Conservation (phyloP, 2,888 invertebrate species). For the Eupeodes latifasciatus region DNA sequence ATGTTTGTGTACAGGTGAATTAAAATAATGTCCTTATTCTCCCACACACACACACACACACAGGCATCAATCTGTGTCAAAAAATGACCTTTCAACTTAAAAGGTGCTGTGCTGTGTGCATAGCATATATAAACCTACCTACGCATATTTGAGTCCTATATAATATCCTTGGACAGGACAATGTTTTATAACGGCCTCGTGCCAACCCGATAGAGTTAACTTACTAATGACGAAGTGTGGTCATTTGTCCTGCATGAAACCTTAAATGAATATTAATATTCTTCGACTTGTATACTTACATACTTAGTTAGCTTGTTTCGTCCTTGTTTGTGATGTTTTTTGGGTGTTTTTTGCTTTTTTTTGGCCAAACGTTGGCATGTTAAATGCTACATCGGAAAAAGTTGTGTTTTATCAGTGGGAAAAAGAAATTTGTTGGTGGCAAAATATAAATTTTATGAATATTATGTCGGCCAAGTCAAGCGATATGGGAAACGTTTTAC, state of each 20-base stretch:
- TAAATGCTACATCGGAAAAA: constrained; percentile 66
- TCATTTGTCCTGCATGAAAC: constrained; percentile 61
- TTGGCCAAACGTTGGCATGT: constrained; percentile 55
- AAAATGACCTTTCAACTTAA: constrained; percentile 71
- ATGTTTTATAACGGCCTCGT: constrained; percentile 28
- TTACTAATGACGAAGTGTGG: constrained; percentile 62
- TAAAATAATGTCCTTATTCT: constrained; percentile 51
- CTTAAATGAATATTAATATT: constrained; percentile 71
- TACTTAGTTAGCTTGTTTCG: not conserved
- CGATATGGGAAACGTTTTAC: constrained; percentile 62
- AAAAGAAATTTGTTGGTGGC: constrained; percentile 47
- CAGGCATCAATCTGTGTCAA: constrained; percentile 55
- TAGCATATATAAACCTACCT: not conserved
- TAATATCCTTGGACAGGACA: constrained; percentile 51
- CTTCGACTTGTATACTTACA: constrained; percentile 18
- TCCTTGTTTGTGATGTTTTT: not conserved
- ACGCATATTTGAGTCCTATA: constrained; percentile 31
- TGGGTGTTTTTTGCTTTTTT: not conserved
- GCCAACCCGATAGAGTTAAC: constrained; percentile 28
- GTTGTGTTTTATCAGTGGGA: constrained; percentile 64
- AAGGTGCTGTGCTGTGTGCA: constrained; percentile 27
- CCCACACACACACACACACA: constrained; percentile 30
- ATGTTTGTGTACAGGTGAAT: constrained; percentile 25
- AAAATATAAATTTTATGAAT: constrained; percentile 52
- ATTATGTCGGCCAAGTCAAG: constrained; percentile 37